Evolutionary conservation across 2,888 invertebrate genomes (phyloP).

Genomic region (Endotricha flammealis): DNA sequence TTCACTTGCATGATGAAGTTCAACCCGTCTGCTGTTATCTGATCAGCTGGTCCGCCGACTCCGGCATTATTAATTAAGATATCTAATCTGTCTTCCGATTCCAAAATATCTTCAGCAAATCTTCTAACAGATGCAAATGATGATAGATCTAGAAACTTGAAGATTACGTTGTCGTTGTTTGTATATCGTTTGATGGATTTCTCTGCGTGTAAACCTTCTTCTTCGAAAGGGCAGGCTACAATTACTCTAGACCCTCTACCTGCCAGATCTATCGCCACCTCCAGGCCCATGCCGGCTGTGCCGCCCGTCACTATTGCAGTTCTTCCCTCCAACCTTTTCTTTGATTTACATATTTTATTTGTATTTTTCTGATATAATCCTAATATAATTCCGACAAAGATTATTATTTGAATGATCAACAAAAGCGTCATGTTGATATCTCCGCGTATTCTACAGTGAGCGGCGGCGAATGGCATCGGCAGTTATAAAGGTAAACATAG

Average conservation of each 20-base stretch:
- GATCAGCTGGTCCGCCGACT: constrained; percentile 79
- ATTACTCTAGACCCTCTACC: constrained; percentile 22
- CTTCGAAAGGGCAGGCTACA: constrained; percentile 21
- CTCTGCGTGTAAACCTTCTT: constrained; percentile 30
- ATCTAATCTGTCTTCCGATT: constrained; percentile 81
- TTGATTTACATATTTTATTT: constrained; percentile 21
- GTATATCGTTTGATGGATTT: constrained; percentile 79
- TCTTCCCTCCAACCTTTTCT: constrained; percentile 19
- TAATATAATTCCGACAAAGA: neutral
- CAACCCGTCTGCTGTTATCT: constrained; percentile 86
- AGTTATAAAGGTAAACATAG: too few species aligned
- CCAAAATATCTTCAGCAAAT: constrained; percentile 84
- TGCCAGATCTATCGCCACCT: constrained; percentile 22
- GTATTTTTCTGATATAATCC: constrained; percentile 17
- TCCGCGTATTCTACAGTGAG: neutral
- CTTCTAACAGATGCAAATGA: constrained; percentile 83
- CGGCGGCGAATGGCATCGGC: too few species aligned
- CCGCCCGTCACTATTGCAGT: constrained; percentile 23
- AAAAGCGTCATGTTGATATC: neutral
- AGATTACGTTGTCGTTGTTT: constrained; percentile 79
- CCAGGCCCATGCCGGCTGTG: constrained; percentile 22
- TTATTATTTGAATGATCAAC: neutral
- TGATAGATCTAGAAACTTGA: constrained; percentile 82
- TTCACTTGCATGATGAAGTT: constrained; percentile 95
- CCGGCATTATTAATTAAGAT: constrained; percentile 95